Evolutionary conservation across 2,797 vertebrate genomes (phyloP), one percentile per base, ranked within the genome.

Genomic region (Phoeniculus purpureus): DNA sequence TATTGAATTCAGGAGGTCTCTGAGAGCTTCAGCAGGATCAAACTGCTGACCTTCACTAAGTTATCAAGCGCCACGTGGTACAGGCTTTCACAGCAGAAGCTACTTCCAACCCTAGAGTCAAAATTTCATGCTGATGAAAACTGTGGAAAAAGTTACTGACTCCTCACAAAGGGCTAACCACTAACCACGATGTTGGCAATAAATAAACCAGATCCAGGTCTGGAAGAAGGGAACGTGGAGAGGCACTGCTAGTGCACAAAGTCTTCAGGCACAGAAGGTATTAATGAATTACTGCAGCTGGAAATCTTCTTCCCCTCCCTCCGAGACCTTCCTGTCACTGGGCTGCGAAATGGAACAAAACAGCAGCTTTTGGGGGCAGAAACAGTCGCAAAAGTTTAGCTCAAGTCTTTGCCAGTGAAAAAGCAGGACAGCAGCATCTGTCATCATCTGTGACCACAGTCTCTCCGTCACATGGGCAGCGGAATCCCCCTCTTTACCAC

Each of bases 91-190:
- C 37, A 76, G 6, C 15, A 58, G 17, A 82, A 92, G 55, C 73
- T 72, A 84, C 34, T 92, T 64, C 43, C 68, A 82, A 37, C 61
- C 75, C 91, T 58, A 22, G 2, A 80, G 43, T 43, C 60, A 87
- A 95, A 80, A 55, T 12, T 32, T 62, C 45, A 83, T 18, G 43
- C 48, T 74, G 76, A 47, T 91, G 52, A 74, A 68, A 80, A 62
- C 31, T 27, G 61, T 54, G 61, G 77, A 59, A 92, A 90, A 94
- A 89, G 29, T 84, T 81, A 86, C 78, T 22, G 83, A 82, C 29
- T 85, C 51, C 52, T 71, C 62, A 80, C 10, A 11, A 82, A 89
- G 2, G 5, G 56, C 31, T 67, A 87, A 43, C 52, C 71, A 84
- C 31, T 67, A 87, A 43, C 52, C 71, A 84, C 19, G 4, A 82